Percentiles rank a stretch among this genome's conserved stretches.
Evolutionary conservation across 2,888 invertebrate species (phyloP).

Genomic region (Melanostoma mellinum): DNA sequence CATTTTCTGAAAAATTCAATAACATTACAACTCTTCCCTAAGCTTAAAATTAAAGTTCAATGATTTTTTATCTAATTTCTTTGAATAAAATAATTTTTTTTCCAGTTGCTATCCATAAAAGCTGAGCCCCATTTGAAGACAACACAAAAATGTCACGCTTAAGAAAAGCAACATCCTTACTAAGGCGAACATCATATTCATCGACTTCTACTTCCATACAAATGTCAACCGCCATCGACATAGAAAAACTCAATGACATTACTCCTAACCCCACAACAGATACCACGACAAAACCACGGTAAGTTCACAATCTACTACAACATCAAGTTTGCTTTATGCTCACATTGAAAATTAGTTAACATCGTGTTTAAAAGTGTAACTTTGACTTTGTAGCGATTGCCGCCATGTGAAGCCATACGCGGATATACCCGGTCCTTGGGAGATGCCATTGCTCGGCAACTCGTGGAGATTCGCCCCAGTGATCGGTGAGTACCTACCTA

Average conservation of each 20-base stretch:
- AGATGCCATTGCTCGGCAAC: constrained; percentile 89
- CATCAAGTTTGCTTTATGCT: not conserved
- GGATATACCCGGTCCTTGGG: constrained; percentile 89
- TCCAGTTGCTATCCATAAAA: no score
- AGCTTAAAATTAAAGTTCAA: no score
- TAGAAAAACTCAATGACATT: constrained; percentile 29
- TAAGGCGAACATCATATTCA: constrained; percentile 79
- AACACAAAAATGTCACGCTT: constrained; percentile 73
- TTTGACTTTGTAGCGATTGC: constrained; percentile 60
- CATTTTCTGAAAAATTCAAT: no score
- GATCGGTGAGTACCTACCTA: constrained; percentile 83
- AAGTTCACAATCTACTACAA: constrained; percentile 26
- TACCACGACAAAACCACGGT: constrained; percentile 33
- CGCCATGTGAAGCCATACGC: constrained; percentile 83
- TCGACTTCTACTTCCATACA: constrained; percentile 74
- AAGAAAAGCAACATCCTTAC: constrained; percentile 77
- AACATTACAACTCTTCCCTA: no score
- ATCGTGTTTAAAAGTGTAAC: constrained; percentile 40
- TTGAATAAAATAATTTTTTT: no score
- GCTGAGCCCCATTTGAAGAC: no score
- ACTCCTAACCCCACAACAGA: not conserved
- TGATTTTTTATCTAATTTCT: no score
- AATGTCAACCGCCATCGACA: constrained; percentile 42
- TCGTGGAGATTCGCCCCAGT: constrained; percentile 90
- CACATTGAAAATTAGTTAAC: constrained; percentile 34